Base-by-base conservation (phyloP, 2,797 vertebrate genomes). In the Silurus aristotelis region DNA sequence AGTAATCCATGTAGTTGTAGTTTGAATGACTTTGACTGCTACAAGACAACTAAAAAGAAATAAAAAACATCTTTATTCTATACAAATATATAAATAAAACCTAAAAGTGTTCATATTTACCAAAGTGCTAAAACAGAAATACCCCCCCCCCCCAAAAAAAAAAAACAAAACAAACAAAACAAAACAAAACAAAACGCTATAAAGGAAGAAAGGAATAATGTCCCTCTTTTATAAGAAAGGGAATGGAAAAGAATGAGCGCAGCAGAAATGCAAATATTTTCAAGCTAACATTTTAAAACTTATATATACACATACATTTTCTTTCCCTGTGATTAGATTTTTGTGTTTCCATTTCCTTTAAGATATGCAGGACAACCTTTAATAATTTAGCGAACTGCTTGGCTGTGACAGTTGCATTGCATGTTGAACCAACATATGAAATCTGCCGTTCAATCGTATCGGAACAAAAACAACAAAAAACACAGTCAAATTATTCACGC, bases 281-380 rank as follows among this genome's bases (percentile, higher is more conserved):
- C 38, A 60, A 67, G 80, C 78, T 80, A 83, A 52, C 13, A 0
- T 66, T 88, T 86, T 75, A 84, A 58, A 61, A 56, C 80, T 46
- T 87, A 78, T 81, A 38, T 22, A 43, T 61, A 38, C 60, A 46
- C n/a, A 63, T 1, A n/a, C 43, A 1, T 77, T 71, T 79, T 87
- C 52, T 81, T 67, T 83, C 77, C 31, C 48, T n/a, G 14, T 75
- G 71, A 80, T 87, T 78, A 72, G 64, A 84, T 88, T 87, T 88
- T 84, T 70, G 70, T 81, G 71, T 80, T 73, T 63, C 66, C 70
- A 71, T 64, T 73, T 82, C 63, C 87, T 86, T 58, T 55, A 67
- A 85, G 77, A 58, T 85, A 63, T 78, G 22, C 70, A 73, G 52
- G 79, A 61, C 67, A 68, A 86, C 63, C 64, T 86, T 87, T 72